Evolutionary conservation across 2,113 vertebrate species (phyloP), one percentile per base, ranked within the genome.

Genomic region (Lepisosteus oculatus): DNA sequence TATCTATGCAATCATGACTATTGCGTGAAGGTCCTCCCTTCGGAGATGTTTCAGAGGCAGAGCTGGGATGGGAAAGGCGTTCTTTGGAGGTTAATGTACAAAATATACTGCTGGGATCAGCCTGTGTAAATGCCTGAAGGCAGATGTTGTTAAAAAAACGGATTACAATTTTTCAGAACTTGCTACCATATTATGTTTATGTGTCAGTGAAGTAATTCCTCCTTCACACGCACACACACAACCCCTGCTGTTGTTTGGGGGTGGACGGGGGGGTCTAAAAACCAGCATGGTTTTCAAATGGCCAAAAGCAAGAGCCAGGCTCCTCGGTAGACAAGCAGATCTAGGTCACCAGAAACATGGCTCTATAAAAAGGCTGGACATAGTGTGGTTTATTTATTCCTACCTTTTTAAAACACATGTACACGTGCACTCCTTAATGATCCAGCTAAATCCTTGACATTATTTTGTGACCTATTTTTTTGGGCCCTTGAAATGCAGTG

Each of bases 171-270:
- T 80, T 76, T 80, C 82, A 74, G 80, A 78, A 80, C 77, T 75
- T 72, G 64, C 65, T 43, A 80, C 71, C 75, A 77, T 84, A 78
- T 84, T 84, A 80, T 80, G 81, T 84, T 84, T 78, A 81, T 81
- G 72, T 42, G 72, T 69, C 70, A 74, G 75, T 71, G 76, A 81
- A 74, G 62, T 41, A 72, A 78, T 81, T 42, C 12, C 56, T 47
- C 70, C 47, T 43, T 6, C 43, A 5, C 47, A 51, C 47, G 5
- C 5, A 51, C 47, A 51, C 47, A 51, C 47, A 51, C 47, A 59
- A 68, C 67, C 66, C 62, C 3, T 43, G 42, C 61, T 74, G 43
- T 69, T 75, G 70, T 74, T 75, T 62, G 55, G 61, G n/a, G 59
- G 61, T 71, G 43, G 47, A 61, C 29, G 63, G 3, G 62, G 45